Conservation (phyloP, 2,888 invertebrate species). For the Synanthedon tipuliformis region DNA sequence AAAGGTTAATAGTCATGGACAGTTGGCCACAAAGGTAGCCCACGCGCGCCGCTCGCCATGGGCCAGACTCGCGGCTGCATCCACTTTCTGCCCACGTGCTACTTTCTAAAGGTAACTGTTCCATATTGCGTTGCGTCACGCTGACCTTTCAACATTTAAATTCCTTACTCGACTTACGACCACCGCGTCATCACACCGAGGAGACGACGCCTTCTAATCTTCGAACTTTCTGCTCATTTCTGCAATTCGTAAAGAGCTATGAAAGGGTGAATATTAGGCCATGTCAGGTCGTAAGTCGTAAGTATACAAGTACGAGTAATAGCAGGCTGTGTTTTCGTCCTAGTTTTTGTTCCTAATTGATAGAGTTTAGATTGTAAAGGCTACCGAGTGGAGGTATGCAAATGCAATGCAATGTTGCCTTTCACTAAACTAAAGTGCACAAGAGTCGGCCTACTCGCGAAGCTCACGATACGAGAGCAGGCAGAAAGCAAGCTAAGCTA, state of each 20-base stretch:
- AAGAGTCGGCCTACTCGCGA: conserved; percentile 35
- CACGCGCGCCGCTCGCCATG: neutral
- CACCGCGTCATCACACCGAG: too few species aligned
- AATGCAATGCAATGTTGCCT: conserved; percentile 34
- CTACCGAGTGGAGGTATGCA: conserved; percentile 1
- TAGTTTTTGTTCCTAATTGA: neutral
- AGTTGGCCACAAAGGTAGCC: neutral
- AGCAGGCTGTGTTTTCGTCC: too few species aligned
- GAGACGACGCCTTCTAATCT: too few species aligned
- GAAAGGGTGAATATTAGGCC: too few species aligned
- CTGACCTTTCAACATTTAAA: too few species aligned
- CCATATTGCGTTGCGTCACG: neutral
- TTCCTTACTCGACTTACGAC: too few species aligned
- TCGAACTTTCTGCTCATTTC: too few species aligned
- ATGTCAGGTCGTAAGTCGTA: too few species aligned
- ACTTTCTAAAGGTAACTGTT: neutral
- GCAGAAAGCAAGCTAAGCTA: conserved; percentile 52
- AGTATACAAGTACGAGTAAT: too few species aligned
- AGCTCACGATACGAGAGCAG: conserved; percentile 42
- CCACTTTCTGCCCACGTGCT: neutral
- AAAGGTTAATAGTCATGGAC: too few species aligned
- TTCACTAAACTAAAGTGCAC: conserved; percentile 45
- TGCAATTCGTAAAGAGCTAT: too few species aligned
- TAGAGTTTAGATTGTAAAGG: neutral
- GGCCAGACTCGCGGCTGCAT: neutral